Evolutionary conservation across 2,888 invertebrate species (phyloP).

Genomic region (Ormyrus nitidulus): DNA sequence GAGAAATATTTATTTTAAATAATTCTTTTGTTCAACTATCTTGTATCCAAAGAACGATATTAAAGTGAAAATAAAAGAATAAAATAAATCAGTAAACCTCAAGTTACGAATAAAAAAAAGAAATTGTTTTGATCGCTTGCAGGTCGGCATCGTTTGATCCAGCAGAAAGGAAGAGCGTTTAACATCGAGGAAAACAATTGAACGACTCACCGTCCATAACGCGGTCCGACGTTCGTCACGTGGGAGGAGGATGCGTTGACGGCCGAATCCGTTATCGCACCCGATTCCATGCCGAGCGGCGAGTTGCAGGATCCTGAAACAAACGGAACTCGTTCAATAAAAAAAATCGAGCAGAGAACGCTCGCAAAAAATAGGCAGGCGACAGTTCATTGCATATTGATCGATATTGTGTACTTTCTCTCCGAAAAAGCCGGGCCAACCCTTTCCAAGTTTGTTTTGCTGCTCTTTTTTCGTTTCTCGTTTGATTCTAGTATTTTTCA

Average conservation of each 20-base stretch:
- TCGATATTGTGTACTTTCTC: not conserved
- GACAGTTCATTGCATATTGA: not conserved
- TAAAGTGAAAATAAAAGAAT: not conserved
- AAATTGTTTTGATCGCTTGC: not conserved
- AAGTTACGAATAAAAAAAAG: not conserved
- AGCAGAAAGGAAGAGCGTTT: not conserved
- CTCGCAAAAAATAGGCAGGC: constrained; percentile 7
- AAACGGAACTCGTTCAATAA: constrained; percentile 46
- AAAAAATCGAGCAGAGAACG: constrained; percentile 35
- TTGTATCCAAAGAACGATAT: not conserved
- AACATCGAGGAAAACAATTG: not conserved
- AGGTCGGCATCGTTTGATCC: not conserved
- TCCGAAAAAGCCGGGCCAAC: not conserved
- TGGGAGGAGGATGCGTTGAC: constrained; percentile 84
- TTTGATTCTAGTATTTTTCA: not conserved
- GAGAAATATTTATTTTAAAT: not conserved
- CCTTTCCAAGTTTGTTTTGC: not conserved
- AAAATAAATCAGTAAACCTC: not conserved
- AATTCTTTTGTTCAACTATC: not conserved
- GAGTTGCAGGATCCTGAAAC: constrained; percentile 80
- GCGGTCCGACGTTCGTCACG: constrained; percentile 83
- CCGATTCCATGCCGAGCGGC: constrained; percentile 85
- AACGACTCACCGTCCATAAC: constrained; percentile 81
- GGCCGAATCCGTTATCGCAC: constrained; percentile 81
- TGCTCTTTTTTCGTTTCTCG: not conserved